These are phyloP conservation scores for Lycorma delicatula DNA, from an alignment of 1,140 invertebrate genomes.

Conservation along the genomic window DNA sequence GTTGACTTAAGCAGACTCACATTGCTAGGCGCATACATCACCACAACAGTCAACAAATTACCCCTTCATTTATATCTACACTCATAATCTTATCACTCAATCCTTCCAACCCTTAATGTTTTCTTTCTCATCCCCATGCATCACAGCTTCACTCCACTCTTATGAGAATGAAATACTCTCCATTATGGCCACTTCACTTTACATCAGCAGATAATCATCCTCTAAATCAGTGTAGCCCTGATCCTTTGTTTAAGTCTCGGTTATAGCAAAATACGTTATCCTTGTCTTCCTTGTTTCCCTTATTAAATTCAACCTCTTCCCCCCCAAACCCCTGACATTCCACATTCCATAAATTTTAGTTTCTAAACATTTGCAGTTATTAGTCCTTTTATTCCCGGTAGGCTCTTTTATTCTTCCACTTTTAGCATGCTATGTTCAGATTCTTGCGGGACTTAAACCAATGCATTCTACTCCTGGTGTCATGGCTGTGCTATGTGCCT, in stretches of 20 bases:
- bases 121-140: not conserved
- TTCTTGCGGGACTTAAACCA: not conserved
- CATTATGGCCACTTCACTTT: not conserved
- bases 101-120: conserved; percentile 8
- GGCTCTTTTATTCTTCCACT: too few relatives aligned
- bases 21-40: not conserved
- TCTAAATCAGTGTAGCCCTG: conserved; percentile 10
- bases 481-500: too few relatives aligned
- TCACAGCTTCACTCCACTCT: conserved; percentile 1
- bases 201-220: conserved; percentile 9
- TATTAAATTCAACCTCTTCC: conserved; percentile 15
- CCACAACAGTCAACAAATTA: not conserved
- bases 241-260: conserved; percentile 19
- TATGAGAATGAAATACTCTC: too few relatives aligned
- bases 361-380: too few relatives aligned
- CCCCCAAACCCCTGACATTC: conserved; percentile 17
- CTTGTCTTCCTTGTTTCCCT: conserved; percentile 8
- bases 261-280: conserved; percentile 17
- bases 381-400: too few relatives aligned
- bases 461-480: too few relatives aligned
- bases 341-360: conserved; percentile 8
- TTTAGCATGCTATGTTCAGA: not conserved
- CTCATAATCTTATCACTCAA: conserved; percentile 8
- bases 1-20: not conserved
- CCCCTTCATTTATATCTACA: not conserved